Evolutionary conservation across 2,113 vertebrate species (phyloP).

Genomic region (Lagopus muta): DNA sequence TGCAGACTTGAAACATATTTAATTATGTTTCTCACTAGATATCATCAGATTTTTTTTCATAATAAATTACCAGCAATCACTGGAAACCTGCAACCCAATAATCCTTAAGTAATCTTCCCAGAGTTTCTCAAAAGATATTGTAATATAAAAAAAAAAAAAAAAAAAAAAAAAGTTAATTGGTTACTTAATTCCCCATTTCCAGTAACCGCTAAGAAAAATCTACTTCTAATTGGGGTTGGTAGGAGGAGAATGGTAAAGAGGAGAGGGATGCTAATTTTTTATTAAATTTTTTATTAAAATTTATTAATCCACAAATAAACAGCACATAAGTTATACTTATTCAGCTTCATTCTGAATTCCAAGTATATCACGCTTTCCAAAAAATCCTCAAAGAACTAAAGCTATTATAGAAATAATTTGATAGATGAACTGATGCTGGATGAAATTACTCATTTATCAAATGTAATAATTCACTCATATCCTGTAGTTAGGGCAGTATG

Average conservation of each 20-base stretch:
- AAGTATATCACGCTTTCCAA: not conserved
- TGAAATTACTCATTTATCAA: not conserved
- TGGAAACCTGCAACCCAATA: conserved; percentile 21
- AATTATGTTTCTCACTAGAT: not conserved
- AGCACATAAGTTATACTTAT: not conserved
- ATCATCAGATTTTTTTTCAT: not conserved
- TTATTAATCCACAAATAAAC: not conserved
- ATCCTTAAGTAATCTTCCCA: conserved; percentile 36
- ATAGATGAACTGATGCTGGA: not conserved
- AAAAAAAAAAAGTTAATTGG: conserved; percentile 54
- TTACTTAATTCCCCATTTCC: conserved; percentile 33
- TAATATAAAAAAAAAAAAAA: conserved; percentile 49
- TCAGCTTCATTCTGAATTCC: not conserved
- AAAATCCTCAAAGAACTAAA: not conserved
- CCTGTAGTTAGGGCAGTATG: not conserved
- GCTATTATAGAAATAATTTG: not conserved
- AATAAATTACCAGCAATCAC: not conserved
- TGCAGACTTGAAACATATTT: not conserved
- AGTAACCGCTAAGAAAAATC: not conserved
- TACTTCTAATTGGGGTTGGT: not conserved
- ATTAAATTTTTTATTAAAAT: not conserved
- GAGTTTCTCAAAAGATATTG: not conserved
- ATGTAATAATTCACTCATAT: not conserved
- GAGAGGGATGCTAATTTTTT: not conserved
- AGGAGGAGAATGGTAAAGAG: not conserved